Evolutionary conservation across 1,140 invertebrate genomes (phyloP).

Genomic region (Lineus longissimus): DNA sequence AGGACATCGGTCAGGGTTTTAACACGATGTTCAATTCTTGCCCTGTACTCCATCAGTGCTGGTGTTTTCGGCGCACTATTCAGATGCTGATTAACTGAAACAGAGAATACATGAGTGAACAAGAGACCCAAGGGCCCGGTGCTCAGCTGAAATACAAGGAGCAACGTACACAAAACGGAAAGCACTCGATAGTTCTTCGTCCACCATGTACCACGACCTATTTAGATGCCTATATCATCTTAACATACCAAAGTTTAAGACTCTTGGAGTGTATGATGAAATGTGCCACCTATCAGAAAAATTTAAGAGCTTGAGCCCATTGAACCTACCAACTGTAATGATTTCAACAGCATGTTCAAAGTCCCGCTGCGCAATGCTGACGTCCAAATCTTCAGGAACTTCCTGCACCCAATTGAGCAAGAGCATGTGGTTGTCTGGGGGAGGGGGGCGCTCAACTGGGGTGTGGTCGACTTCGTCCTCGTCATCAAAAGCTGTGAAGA

Average conservation of each 20-base stretch:
- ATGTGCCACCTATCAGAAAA: no score
- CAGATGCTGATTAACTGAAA: conserved; percentile 46
- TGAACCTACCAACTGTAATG: conserved; percentile 64
- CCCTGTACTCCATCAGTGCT: conserved; percentile 48
- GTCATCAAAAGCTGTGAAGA: conserved; percentile 29
- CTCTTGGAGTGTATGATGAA: no score
- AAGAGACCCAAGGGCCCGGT: no score
- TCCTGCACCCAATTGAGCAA: conserved; percentile 81
- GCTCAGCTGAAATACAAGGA: no score
- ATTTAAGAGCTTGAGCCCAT: no score
- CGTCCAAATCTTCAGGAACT: conserved; percentile 91
- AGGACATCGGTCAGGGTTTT: conserved; percentile 78
- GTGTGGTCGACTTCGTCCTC: conserved; percentile 26
- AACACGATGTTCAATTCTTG: conserved; percentile 70
- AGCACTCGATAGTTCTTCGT: no score
- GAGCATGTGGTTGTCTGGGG: conserved; percentile 22
- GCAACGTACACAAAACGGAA: no score
- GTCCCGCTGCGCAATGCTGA: conserved; percentile 92
- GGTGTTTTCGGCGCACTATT: conserved; percentile 43
- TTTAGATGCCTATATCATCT: no score
- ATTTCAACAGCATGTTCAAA: conserved; percentile 91
- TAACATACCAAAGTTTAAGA: no score
- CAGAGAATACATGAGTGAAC: neutral
- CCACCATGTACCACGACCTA: no score
- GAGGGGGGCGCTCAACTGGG: neutral